These are phyloP conservation scores for Pionites leucogaster DNA, from an alignment of 2,113 vertebrate species.

Conservation along the genomic window DNA sequence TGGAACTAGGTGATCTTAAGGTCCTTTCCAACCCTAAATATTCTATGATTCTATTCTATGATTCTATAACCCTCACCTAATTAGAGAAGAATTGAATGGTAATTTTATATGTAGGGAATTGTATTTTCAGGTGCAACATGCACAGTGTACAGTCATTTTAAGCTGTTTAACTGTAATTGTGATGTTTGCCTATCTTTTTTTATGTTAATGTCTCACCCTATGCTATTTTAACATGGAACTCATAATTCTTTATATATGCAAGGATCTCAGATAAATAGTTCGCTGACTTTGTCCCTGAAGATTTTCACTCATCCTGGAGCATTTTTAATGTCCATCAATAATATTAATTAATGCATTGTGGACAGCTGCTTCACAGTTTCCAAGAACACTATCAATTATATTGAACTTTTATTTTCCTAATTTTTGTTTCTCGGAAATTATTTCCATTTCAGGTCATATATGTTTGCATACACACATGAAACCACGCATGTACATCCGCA, in stretches of 20 bases:
- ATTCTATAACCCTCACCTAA: neutral
- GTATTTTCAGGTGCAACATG: neutral
- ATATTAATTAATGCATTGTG: neutral
- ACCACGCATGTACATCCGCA: neutral
- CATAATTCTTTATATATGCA: neutral
- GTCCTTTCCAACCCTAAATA: no score
- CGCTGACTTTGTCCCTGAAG: neutral
- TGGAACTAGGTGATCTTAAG: no score
- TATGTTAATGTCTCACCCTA: neutral
- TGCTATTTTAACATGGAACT: neutral
- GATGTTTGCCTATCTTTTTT: neutral
- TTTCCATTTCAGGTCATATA: neutral
- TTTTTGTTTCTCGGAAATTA: neutral
- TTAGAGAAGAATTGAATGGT: neutral
- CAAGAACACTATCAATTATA: neutral
- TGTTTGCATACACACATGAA: neutral
- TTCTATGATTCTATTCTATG: no score
- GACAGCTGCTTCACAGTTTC: neutral
- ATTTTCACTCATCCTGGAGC: neutral
- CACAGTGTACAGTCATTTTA: rapidly evolving
- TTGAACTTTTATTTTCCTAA: neutral
- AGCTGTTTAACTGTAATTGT: neutral
- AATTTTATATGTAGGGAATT: neutral
- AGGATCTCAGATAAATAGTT: neutral
- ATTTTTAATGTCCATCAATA: neutral